Base-by-base conservation (phyloP, 2,888 invertebrate species). In the Sinotaia quadrata region DNA sequence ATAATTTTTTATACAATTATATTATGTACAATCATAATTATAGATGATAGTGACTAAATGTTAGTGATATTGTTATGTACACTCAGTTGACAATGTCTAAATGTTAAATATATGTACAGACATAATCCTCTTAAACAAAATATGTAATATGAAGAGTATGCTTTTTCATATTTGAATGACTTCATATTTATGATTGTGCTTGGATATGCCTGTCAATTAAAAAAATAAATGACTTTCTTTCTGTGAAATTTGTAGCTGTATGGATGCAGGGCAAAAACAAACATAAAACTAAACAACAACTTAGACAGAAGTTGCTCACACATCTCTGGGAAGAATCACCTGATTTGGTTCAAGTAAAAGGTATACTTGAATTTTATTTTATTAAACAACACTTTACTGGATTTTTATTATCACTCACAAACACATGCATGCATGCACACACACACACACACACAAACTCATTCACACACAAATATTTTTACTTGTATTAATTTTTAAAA, bases 231-330 rank as follows among this genome's bases (percentile, higher is more conserved):
- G n/a, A n/a, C n/a, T n/a, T n/a, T n/a, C n/a, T n/a, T n/a, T n/a
- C n/a, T n/a, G n/a, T n/a, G n/a, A n/a, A 36, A 31, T 21, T 34
- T 3, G 10, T 37, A 70, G 70, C 60, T 2, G 49, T 85, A 52
- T 85, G 84, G 73, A 59, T 84, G 68, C 82, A 84, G 78, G 82
- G 83, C n/a, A 72, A 83, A 51, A 58, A 75, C 24, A 78, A 81
- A 60, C 80, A 79, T 60, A 71, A 81, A 12, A 78, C 78, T n/a
- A 80, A 79, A 66, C 71, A 79, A 18, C 75, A 78, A 44, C 63
- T 85, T 24, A 70, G 67, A 1, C 54, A 67, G 49, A 36, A 58
- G 29, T 54, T 47, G 1, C 51, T 70, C 4, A 29, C 34, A 37
- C 59, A 47, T 1, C 41, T 70, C n/a, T 70, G 70, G 70, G 61